phyloP scores from a whole-genome alignment of 2,888 invertebrate species.

The Dastarcus helophoroides region DNA sequence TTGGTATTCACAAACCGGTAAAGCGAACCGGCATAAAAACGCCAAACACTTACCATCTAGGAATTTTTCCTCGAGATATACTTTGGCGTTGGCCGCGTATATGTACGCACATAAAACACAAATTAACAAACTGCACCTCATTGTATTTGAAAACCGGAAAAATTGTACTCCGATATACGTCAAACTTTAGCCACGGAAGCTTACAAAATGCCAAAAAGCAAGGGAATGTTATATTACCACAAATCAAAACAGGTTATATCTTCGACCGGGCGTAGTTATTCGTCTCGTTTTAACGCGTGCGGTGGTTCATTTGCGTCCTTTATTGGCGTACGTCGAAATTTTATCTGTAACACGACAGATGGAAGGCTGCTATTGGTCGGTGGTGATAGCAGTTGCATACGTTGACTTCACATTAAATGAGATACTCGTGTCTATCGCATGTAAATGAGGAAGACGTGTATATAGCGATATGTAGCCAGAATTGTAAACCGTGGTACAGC shows the following conservation, averaged over 20 bases:
- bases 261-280: slow-evolving; percentile 14
- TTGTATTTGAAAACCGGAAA: slow-evolving; percentile 18
- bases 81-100: slow-evolving; percentile 52
- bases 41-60: slow-evolving; percentile 60
- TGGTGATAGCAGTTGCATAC: too few species aligned
- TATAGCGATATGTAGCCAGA: neutral
- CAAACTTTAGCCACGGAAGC: slow-evolving; percentile 22
- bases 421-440: too few species aligned
- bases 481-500: slow-evolving; percentile 19
- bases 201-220: slow-evolving; percentile 27
- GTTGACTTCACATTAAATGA: too few species aligned
- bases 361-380: slow-evolving; percentile 35
- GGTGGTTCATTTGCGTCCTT: slow-evolving; percentile 6
- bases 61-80: slow-evolving; percentile 73
- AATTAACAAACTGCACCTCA: slow-evolving; percentile 37
- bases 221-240: slow-evolving; percentile 17
- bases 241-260: slow-evolving; percentile 12
- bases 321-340: slow-evolving; percentile 20
- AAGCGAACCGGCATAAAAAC: slow-evolving; percentile 8
- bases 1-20: slow-evolving; percentile 3
- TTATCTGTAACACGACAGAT: slow-evolving; percentile 32
- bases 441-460: too few species aligned
- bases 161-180: slow-evolving; percentile 23
- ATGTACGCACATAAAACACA: slow-evolving; percentile 39
- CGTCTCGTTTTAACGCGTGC: slow-evolving; percentile 7